phyloP scores from a whole-genome alignment of 1,140 invertebrate species.

The Elymnias hypermnestra region DNA sequence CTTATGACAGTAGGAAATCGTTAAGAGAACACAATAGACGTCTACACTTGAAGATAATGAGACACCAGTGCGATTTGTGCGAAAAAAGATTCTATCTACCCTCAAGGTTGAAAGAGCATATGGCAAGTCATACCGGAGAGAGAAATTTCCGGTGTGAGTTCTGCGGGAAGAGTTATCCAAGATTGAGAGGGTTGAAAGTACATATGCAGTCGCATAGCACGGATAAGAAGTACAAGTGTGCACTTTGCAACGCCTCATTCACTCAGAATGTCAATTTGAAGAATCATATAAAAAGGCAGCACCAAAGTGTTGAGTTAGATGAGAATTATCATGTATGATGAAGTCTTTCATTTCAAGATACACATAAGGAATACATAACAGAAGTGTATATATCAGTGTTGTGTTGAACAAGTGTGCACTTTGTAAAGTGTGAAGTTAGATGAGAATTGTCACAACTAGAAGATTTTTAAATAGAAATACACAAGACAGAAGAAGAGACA shows the following conservation, averaged over 20 bases:
- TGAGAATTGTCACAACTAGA: too few species aligned
- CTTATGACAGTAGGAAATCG: slow-evolving; percentile 55
- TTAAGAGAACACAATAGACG: slow-evolving; percentile 51
- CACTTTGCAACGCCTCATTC: slow-evolving; percentile 43
- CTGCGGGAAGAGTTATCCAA: slow-evolving; percentile 59
- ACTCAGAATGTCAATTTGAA: slow-evolving; percentile 54
- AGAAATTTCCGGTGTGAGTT: slow-evolving; percentile 60
- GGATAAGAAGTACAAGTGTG: slow-evolving; percentile 47
- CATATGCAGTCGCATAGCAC: slow-evolving; percentile 51
- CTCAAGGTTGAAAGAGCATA: slow-evolving; percentile 51
- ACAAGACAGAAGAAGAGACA: too few species aligned
- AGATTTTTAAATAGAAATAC: too few species aligned
- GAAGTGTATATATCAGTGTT: too few species aligned
- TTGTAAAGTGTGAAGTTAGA: too few species aligned
- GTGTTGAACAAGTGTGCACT: too few species aligned
- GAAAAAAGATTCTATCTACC: slow-evolving; percentile 61
- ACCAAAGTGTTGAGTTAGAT: slow-evolving; percentile 37
- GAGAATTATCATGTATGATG: slow-evolving; percentile 24
- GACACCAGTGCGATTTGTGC: slow-evolving; percentile 59
- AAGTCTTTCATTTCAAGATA: too few species aligned
- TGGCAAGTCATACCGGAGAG: slow-evolving; percentile 58
- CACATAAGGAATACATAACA: too few species aligned
- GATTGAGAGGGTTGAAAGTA: slow-evolving; percentile 42
- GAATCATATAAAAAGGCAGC: slow-evolving; percentile 53
- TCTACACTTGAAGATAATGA: slow-evolving; percentile 54